Evolutionary conservation across 2,888 invertebrate species (phyloP), one percentile per base, ranked within the genome.

Genomic region (Stenchaetothrips biformis): DNA sequence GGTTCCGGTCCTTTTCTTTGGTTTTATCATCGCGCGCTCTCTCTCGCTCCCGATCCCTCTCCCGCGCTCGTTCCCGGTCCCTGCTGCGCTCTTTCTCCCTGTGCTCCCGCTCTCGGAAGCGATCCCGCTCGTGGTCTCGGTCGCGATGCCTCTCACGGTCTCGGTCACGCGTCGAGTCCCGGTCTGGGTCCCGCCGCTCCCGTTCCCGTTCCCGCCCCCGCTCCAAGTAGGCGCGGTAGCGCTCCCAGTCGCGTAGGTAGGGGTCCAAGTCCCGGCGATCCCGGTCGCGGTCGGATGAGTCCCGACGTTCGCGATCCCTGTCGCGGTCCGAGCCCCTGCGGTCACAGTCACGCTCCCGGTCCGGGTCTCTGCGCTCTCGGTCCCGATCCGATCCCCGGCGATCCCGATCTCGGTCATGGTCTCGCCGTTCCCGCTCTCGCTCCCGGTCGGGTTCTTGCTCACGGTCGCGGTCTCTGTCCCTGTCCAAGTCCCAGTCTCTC

Each of bases 31-130:
- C 67, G 25, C 67, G 67, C 21, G 67, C 67, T 21, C 67, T 74
- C 21, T 74, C 67, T 7, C 67, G n/a, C 6, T 67, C 67, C 8
- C 67, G 67, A 0, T 11, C 67, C 21, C 67, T 21, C 7, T 74
- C 67, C 21, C 67, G 21, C 2, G 21, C 67, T 59, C 78, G 82
- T 84, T 84, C 82, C 53, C 62, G 80, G 80, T 81, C 82, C 79
- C 77, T 49, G 79, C 80, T 80, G 74, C 53, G 53, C 25, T 81
- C 80, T 53, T 74, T 59, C 59, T 82, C 82, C 49, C 77, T 18
- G 21, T 67, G 67, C 67, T 74, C 67, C 25, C 67, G 67, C 11
- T 74, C 21, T 7, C 67, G 25, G 9, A 25, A n/a, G 21, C 67
- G 67, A 25, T 74, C 67, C 7, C 67, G 67, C 9, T 74, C 67